Evolutionary conservation across 1,140 invertebrate genomes (phyloP).

Genomic region (Drosophila kohkoa): DNA sequence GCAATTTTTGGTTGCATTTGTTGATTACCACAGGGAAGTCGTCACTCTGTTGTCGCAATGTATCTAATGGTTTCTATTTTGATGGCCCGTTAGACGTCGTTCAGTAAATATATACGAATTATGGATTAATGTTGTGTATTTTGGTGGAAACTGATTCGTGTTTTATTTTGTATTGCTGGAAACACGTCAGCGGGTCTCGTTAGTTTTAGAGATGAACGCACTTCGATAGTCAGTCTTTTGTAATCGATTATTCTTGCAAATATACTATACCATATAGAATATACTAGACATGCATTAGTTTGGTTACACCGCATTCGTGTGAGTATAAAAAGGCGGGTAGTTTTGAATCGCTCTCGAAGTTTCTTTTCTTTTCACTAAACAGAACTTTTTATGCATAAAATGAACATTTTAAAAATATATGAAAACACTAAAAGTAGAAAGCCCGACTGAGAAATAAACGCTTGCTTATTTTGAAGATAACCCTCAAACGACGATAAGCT

Average conservation of each 20-base stretch:
- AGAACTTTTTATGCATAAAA: too few species aligned
- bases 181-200: conserved; percentile 55
- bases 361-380: too few species aligned
- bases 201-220: too few species aligned
- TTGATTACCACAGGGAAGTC: neutral
- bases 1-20: conserved; percentile 1
- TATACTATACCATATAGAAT: too few species aligned
- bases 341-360: too few species aligned
- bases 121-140: conserved; percentile 26
- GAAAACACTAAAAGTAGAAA: neutral
- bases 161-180: conserved; percentile 41
- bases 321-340: too few species aligned
- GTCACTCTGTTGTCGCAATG: neutral
- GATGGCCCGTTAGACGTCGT: conserved; percentile 24
- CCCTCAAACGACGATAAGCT: neutral
- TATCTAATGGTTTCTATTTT: conserved; percentile 17
- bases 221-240: neutral
- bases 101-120: conserved; percentile 27
- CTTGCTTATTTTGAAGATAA: neutral
- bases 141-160: conserved; percentile 39
- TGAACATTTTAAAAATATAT: neutral
- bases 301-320: too few species aligned
- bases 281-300: too few species aligned
- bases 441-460: neutral
- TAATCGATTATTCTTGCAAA: neutral